Conservation (phyloP, 2,888 invertebrate species). For the Saturnia pavonia region DNA sequence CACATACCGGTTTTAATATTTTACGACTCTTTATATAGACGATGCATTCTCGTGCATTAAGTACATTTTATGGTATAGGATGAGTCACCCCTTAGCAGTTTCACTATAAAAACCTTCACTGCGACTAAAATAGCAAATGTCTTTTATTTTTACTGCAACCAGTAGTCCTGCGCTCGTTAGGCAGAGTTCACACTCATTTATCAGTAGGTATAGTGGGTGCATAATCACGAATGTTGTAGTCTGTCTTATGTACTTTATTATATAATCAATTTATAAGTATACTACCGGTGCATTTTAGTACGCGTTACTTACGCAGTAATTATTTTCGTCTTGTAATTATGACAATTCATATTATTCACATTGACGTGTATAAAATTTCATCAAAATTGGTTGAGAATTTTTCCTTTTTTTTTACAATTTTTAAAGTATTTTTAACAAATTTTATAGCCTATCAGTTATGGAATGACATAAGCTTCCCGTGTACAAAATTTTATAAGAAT, state of each 20-base stretch:
- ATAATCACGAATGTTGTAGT: background rate
- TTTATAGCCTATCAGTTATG: no score
- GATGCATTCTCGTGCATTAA: background rate
- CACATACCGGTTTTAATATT: constrained; percentile 10
- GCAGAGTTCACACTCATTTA: background rate
- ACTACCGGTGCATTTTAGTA: no score
- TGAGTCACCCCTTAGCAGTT: background rate
- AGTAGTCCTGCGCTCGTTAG: background rate
- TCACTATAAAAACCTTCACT: constrained; percentile 4
- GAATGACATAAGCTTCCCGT: no score
- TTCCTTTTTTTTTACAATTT: no score
- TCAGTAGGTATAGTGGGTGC: background rate
- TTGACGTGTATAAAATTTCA: no score
- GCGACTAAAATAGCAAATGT: constrained; percentile 10
- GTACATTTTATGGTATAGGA: background rate
- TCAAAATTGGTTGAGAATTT: no score
- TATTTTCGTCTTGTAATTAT: no score
- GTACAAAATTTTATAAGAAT: no score
- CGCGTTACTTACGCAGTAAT: background rate
- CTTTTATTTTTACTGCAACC: constrained; percentile 7
- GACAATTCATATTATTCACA: no score
- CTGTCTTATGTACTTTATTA: background rate
- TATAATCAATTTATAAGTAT: no score
- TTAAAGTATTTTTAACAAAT: no score
- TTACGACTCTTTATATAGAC: background rate